phyloP scores from a whole-genome alignment of 2,888 invertebrate genomes.

The Drosophila mimica region DNA sequence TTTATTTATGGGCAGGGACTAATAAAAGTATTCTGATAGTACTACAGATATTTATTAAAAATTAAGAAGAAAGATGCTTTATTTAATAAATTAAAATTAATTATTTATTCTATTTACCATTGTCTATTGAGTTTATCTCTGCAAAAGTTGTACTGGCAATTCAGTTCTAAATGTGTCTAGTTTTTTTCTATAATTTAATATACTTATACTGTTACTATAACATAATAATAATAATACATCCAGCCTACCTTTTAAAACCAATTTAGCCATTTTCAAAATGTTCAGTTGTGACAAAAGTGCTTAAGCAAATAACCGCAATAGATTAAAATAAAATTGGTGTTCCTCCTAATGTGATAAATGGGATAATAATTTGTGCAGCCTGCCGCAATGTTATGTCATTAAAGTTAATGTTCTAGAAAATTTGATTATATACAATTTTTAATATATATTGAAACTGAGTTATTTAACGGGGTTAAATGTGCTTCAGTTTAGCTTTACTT shows the following conservation, averaged over 20 bases:
- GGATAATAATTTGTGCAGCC: slow-evolving; percentile 31
- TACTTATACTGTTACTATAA: not conserved
- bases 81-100: not conserved
- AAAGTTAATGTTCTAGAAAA: slow-evolving; percentile 74
- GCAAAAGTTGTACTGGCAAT: not conserved
- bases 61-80: not conserved
- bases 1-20: not conserved
- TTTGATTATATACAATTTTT: slow-evolving; percentile 67
- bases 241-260: not conserved
- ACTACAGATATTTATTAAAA: not conserved
- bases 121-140: not conserved
- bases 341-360: slow-evolving; percentile 4
- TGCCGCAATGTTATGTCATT: slow-evolving; percentile 46
- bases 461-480: slow-evolving; percentile 24
- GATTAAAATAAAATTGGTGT: slow-evolving; percentile 22
- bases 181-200: not conserved
- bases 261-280: slow-evolving; percentile 18
- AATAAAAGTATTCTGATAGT: not conserved
- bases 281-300: slow-evolving; percentile 1
- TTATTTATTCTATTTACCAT: not conserved
- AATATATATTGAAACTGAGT: slow-evolving; percentile 50
- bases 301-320: slow-evolving; percentile 9
- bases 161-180: not conserved
- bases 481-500: not conserved
- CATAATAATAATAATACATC: not conserved